Percentiles rank a stretch among this genome's conserved stretches.
These are phyloP conservation scores for Centropristis striata DNA, from an alignment of 2,113 vertebrate genomes.

Conservation along the genomic window DNA sequence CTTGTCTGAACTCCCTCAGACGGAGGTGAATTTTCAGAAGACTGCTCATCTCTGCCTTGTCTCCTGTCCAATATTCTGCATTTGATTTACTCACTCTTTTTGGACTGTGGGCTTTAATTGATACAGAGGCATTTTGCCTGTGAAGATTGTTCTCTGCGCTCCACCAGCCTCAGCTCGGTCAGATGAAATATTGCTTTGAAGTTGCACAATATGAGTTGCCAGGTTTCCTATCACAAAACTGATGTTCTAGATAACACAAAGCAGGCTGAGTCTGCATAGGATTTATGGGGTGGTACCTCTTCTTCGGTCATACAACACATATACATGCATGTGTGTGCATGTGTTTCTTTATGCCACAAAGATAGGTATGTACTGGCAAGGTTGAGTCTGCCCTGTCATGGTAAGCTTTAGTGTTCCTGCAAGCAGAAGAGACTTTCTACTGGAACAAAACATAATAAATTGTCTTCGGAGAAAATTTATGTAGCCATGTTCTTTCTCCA, in stretches of 20 bases:
- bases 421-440: slow-evolving; percentile 49
- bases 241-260: slow-evolving; percentile 26
- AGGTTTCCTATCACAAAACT: slow-evolving; percentile 35
- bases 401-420: slow-evolving; percentile 80
- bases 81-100: slow-evolving; percentile 60
- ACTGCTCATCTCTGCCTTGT: slow-evolving; percentile 37
- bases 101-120: slow-evolving; percentile 51
- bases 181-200: slow-evolving; percentile 48
- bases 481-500: slow-evolving; percentile 53
- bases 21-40: slow-evolving; percentile 28
- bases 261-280: neutral
- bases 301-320: slow-evolving; percentile 41
- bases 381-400: slow-evolving; percentile 49
- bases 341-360: slow-evolving; percentile 39
- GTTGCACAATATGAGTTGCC: slow-evolving; percentile 39
- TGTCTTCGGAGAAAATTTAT: slow-evolving; percentile 67
- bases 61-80: slow-evolving; percentile 28
- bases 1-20: slow-evolving; percentile 44
- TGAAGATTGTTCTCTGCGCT: slow-evolving; percentile 29
- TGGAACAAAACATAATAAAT: slow-evolving; percentile 73
- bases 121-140: slow-evolving; percentile 31
- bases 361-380: slow-evolving; percentile 63
- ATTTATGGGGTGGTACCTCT: slow-evolving; percentile 44
- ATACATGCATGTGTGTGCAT: neutral
- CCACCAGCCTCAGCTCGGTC: neutral